These are phyloP conservation scores for Aphyosemion australe DNA, from an alignment of 2,113 vertebrate genomes.

Conservation along the genomic window DNA sequence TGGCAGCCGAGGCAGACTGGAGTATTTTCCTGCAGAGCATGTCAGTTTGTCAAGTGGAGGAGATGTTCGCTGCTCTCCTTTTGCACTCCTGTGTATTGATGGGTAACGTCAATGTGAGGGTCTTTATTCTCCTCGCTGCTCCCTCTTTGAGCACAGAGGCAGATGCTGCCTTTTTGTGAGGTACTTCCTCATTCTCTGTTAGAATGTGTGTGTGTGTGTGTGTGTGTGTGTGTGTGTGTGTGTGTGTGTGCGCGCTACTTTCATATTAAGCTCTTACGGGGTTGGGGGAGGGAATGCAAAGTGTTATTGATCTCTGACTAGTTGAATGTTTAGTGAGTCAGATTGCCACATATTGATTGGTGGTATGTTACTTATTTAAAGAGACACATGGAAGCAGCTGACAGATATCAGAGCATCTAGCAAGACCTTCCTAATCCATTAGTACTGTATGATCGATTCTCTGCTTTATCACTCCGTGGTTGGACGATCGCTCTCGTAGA, in stretches of 20 bases:
- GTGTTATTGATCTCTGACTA: constrained; percentile 66
- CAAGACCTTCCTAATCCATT: constrained; percentile 64
- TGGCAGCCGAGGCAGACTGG: constrained; percentile 51
- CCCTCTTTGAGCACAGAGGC: constrained; percentile 3
- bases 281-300: constrained; percentile 47
- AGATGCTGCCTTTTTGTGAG: constrained; percentile 42
- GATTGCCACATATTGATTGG: constrained; percentile 55
- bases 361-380: constrained; percentile 44
- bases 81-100: constrained; percentile 33
- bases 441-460: constrained; percentile 58
- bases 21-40: constrained; percentile 57
- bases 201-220: constrained; percentile 11
- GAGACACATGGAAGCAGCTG: constrained; percentile 55
- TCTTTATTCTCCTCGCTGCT: constrained; percentile 6
- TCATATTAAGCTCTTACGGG: constrained; percentile 59
- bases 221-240: constrained; percentile 7
- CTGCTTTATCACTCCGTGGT: constrained; percentile 5
- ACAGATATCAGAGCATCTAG: constrained; percentile 53
- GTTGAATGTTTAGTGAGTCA: constrained; percentile 52
- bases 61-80: constrained; percentile 36
- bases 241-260: constrained; percentile 4
- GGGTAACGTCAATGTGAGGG: constrained; percentile 34
- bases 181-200: constrained; percentile 31
- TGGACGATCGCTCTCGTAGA: constrained; percentile 8
- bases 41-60: constrained; percentile 55